Percentiles rank a stretch among this genome's conserved stretches.
phyloP scores from a whole-genome alignment of 1,140 invertebrate genomes.

The Eupristina koningsbergeri region DNA sequence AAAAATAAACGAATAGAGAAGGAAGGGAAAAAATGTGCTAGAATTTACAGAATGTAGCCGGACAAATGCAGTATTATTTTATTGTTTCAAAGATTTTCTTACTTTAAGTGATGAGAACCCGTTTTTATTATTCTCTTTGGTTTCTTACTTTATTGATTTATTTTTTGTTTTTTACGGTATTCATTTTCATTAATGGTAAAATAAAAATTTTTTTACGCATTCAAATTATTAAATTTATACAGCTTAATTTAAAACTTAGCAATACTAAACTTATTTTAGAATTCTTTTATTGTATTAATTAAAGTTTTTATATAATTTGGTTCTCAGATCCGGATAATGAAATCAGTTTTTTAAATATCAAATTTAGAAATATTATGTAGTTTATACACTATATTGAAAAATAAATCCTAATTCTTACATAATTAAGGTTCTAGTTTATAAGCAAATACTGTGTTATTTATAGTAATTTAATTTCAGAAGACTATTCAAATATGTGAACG shows the following conservation, averaged over 20 bases:
- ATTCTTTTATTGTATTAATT: neutral
- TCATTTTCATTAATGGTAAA: neutral
- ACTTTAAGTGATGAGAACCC: slow-evolving; percentile 12
- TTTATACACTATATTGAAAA: too few species aligned
- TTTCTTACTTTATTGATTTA: neutral
- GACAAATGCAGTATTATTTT: slow-evolving; percentile 41
- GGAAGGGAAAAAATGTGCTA: neutral
- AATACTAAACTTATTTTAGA: neutral
- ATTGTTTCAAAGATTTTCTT: slow-evolving; percentile 44
- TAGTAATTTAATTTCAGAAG: neutral
- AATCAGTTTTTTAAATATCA: neutral
- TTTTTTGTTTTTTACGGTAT: neutral
- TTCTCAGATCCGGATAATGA: neutral
- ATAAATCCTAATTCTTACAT: too few species aligned
- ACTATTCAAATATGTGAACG: too few species aligned
- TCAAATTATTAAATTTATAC: too few species aligned
- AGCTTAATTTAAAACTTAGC: too few species aligned
- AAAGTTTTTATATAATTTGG: neutral
- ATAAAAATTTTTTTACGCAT: too few species aligned
- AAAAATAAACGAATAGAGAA: slow-evolving; percentile 32
- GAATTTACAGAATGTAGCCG: slow-evolving; percentile 24
- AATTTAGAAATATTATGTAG: neutral
- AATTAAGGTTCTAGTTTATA: neutral
- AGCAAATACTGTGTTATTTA: neutral
- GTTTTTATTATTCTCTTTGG: slow-evolving; percentile 9